Conservation (phyloP, 2,888 invertebrate genomes). For the Pelosia muscerda region DNA sequence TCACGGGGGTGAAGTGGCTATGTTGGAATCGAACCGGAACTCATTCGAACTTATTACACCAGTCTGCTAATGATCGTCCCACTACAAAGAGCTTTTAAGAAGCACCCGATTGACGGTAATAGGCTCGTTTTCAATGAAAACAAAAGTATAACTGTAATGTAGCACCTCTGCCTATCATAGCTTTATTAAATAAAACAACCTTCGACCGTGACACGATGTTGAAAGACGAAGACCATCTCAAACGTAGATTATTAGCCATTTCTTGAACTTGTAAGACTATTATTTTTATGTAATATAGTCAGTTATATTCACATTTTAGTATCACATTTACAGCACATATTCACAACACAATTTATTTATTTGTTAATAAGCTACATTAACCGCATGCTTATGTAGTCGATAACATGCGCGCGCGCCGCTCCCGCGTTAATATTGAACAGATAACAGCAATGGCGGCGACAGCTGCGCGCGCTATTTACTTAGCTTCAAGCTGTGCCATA, state of each 20-base stretch:
- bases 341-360: not conserved
- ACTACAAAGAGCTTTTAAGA: no score
- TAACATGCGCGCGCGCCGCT: constrained; percentile 14
- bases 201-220: not conserved
- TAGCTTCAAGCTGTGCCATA: constrained; percentile 7
- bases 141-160: not conserved
- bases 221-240: not conserved
- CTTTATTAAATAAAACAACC: not conserved
- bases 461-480: constrained; percentile 10
- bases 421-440: constrained; percentile 22
- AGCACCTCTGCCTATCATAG: not conserved
- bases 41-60: no score
- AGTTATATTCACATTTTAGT: not conserved
- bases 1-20: no score
- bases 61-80: no score
- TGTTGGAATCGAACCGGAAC: no score
- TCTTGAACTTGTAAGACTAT: not conserved
- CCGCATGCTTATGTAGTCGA: not conserved
- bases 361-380: constrained; percentile 1
- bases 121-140: no score
- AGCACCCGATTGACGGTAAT: not conserved
- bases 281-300: not conserved
- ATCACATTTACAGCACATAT: no score
- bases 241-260: not conserved
- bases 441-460: constrained; percentile 5